Conservation (phyloP, 2,797 vertebrate genomes). For the Pogoniulus pusillus region DNA sequence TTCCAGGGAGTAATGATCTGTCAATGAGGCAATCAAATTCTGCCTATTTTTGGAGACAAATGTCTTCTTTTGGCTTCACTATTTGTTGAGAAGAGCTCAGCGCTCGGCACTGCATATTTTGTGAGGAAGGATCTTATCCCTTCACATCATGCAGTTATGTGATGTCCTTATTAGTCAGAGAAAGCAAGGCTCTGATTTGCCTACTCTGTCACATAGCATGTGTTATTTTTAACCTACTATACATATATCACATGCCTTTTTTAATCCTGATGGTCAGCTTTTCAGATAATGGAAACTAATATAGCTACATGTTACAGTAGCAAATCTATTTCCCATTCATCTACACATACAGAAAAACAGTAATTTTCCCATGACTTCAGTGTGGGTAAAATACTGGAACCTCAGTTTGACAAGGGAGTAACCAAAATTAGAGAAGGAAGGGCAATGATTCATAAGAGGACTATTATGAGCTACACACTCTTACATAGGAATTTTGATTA, state of each 20-base stretch:
- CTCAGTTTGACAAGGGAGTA: not conserved
- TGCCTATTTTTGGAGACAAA: not conserved
- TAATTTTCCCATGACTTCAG: conserved; percentile 5
- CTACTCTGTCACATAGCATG: not conserved
- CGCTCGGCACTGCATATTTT: not conserved
- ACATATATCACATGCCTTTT: not conserved
- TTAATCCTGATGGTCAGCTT: not conserved
- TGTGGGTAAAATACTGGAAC: not conserved
- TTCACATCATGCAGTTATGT: not conserved
- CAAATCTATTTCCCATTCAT: not conserved
- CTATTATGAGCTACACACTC: not conserved
- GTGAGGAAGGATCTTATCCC: not conserved
- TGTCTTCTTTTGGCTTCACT: not conserved
- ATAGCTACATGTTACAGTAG: not conserved
- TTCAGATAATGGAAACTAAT: not conserved
- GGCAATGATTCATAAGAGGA: not conserved
- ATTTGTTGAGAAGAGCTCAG: not conserved
- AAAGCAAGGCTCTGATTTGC: not conserved
- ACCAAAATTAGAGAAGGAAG: not conserved
- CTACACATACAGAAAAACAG: not conserved
- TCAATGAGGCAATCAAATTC: not conserved
- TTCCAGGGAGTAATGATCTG: not conserved
- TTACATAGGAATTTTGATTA: not conserved
- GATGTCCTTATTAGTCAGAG: not conserved
- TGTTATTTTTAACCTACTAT: conserved; percentile 9